Evolutionary conservation across 2,888 invertebrate species (phyloP).

Genomic region (Halictus ligatus): DNA sequence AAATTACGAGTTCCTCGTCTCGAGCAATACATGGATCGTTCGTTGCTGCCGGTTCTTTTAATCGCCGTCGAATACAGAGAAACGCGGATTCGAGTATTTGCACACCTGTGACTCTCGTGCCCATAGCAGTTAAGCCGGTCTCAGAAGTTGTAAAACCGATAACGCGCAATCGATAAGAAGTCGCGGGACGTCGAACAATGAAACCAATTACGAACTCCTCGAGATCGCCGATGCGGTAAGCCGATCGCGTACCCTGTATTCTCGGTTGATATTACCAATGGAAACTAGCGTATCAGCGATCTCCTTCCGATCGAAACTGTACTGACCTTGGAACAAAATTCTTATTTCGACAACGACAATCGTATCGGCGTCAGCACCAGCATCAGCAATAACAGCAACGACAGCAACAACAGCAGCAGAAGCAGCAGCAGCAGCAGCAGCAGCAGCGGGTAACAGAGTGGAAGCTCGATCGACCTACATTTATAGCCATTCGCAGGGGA

Average conservation of each 20-base stretch:
- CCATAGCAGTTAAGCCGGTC: background rate
- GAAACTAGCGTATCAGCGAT: too few species aligned
- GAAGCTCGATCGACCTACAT: constrained; percentile 62
- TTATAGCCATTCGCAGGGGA: constrained; percentile 70
- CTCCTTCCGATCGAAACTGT: background rate
- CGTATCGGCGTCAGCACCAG: background rate
- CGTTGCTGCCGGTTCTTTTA: background rate
- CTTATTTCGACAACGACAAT: constrained; percentile 35
- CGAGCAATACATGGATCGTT: background rate
- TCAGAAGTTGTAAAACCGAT: background rate
- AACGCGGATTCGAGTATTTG: background rate
- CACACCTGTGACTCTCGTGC: background rate
- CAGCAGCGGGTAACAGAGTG: constrained; percentile 33
- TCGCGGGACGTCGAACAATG: background rate
- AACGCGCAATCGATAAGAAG: background rate
- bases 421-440: background rate
- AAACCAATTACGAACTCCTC: background rate
- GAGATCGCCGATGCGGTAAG: background rate
- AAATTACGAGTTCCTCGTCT: background rate
- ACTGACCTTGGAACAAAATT: constrained; percentile 54
- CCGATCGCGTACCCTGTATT: background rate
- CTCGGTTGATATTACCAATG: background rate
- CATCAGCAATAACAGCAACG: background rate
- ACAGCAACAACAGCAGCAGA: background rate
- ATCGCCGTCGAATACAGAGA: background rate